Percentiles rank a stretch among this genome's conserved stretches.
phyloP scores from a whole-genome alignment of 2,888 invertebrate genomes.

The Melieria picta region DNA sequence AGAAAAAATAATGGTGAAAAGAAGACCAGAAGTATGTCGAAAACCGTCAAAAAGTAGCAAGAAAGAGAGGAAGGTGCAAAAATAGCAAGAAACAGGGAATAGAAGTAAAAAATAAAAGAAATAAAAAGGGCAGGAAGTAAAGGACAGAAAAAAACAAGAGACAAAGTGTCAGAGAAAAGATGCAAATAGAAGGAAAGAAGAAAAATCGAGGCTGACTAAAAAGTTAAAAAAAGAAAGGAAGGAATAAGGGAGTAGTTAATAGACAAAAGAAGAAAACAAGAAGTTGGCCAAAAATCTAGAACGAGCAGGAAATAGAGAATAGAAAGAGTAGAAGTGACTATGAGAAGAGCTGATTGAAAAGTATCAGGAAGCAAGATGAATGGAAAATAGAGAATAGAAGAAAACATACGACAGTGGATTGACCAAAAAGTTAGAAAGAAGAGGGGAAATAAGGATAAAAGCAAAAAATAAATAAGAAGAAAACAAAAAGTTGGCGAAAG shows the following conservation, averaged over 20 bases:
- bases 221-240: too few relatives aligned
- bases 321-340: neutral
- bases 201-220: neutral
- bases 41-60: neutral
- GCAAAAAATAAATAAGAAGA: neutral
- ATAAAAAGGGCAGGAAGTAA: neutral
- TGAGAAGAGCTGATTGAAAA: neutral
- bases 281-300: too few relatives aligned
- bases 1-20: neutral
- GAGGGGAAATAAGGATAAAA: neutral
- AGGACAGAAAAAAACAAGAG: neutral
- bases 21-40: neutral
- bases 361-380: neutral
- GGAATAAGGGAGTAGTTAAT: neutral
- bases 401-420: neutral
- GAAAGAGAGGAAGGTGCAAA: neutral
- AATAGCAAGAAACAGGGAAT: neutral
- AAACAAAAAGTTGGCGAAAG: neutral
- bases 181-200: neutral
- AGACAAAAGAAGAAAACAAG: neutral
- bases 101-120: neutral
- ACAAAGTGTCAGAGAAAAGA: neutral
- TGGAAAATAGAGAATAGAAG: neutral
- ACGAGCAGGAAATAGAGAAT: neutral
- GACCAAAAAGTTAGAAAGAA: neutral